Percentiles rank a stretch among this genome's conserved stretches.
These are phyloP conservation scores for Caenorhabditis japonica DNA, from an alignment of 2,888 invertebrate genomes.

Conservation along the genomic window DNA sequence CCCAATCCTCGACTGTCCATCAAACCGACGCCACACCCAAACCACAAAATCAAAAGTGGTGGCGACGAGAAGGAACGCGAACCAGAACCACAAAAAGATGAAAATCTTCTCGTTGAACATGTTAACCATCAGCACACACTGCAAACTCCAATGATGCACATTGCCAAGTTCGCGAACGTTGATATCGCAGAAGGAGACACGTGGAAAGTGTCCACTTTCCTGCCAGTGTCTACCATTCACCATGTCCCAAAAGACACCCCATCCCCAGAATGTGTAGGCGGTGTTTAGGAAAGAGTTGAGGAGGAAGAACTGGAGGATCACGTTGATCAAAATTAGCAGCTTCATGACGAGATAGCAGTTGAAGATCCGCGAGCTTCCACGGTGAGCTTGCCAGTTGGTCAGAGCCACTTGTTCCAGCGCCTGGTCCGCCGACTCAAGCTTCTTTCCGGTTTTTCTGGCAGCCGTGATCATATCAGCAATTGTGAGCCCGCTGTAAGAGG, in stretches of 20 bases:
- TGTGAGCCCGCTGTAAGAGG: conserved; percentile 59
- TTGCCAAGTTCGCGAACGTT: conserved; percentile 70
- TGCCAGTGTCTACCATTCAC: conserved; percentile 75
- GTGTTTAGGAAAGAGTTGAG: conserved; percentile 68
- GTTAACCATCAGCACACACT: conserved; percentile 77
- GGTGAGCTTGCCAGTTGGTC: conserved; percentile 28
- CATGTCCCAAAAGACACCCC: conserved; percentile 76
- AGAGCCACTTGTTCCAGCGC: conserved; percentile 41
- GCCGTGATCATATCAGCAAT: conserved; percentile 50
- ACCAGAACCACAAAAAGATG: conserved; percentile 77
- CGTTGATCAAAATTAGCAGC: conserved; percentile 55
- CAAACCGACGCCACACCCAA: conserved; percentile 65
- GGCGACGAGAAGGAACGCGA: conserved; percentile 63
- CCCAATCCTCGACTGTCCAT: conserved; percentile 28
- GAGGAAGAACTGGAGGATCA: conserved; percentile 60
- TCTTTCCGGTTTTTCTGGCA: conserved; percentile 28
- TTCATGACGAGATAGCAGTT: conserved; percentile 66
- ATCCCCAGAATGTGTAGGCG: conserved; percentile 76
- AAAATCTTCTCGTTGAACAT: conserved; percentile 77
- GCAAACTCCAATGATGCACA: conserved; percentile 70
- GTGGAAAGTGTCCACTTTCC: conserved; percentile 77
- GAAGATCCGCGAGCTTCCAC: conserved; percentile 44
- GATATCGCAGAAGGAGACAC: conserved; percentile 75
- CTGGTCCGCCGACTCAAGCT: conserved; percentile 35
- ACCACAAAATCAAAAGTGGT: conserved; percentile 63